Evolutionary conservation across 2,113 vertebrate genomes (phyloP), one percentile per base, ranked within the genome.

Genomic region (Gymnorhina tibicen): DNA sequence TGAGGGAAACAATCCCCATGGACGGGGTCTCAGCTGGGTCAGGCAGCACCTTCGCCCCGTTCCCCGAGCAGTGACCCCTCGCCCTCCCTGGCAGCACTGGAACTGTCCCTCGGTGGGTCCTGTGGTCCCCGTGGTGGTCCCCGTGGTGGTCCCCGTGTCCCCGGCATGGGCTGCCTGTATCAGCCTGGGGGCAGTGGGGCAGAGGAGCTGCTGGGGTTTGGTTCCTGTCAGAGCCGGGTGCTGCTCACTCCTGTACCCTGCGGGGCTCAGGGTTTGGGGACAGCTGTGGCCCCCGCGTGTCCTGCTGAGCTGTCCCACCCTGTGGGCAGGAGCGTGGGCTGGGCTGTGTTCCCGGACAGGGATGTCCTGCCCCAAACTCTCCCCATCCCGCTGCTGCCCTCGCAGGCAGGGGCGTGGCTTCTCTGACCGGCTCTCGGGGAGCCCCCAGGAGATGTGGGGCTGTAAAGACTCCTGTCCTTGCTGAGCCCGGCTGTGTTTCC

Each of bases 391-490:
- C 13, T 52, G 76, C 89, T 79, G 70, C 53, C 33, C 59, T 26
- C 1, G 0, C 44, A 17, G 68, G 33, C 3, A 6, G 42, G 46
- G 73, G 69, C 13, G 27, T n/a, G 60, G 22, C 59, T 80, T 23
- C 42, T 59, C 19, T 80, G 49, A 37, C 76, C 17, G 46, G 27
- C n/a, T 56, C 15, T 76, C 2, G 4, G 24, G 59, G 37, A 46
- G 70, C 66, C 56, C 23, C n/a, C 35, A 10, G 63, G 28, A 63
- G 26, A 10, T 37, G 7, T 7, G 17, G 44, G 53, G 32, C 59
- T 28, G 10, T 7, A 0, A 13, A 30, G 28, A 5, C 33, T 75
- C 17, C 73, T 63, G 35, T 10, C 18, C 0, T 0, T 44, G 39
- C 85, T 32, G 60, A 72, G 47, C 85, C 56, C 37, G 5, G 16